phyloP scores from a whole-genome alignment of 2,113 vertebrate species.

The Sylvietta virens region DNA sequence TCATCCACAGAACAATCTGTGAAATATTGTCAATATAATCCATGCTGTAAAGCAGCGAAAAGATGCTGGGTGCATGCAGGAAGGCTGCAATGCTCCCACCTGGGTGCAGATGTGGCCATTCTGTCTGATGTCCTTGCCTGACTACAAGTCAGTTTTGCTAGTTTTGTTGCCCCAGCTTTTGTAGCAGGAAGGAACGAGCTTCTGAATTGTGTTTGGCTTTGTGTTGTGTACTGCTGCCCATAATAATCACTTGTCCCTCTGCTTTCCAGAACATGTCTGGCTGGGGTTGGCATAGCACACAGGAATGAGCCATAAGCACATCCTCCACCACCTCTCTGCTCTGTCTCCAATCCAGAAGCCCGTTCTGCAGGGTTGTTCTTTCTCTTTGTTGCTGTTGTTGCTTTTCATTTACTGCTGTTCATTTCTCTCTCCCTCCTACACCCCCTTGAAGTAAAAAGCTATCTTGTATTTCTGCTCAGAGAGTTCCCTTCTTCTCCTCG shows the following conservation, averaged over 20 bases:
- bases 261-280: not conserved
- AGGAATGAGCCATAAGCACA: not conserved
- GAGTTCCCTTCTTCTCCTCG: not conserved
- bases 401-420: not conserved
- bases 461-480: not conserved
- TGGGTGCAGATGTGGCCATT: not conserved
- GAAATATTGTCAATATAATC: not conserved
- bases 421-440: not conserved
- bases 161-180: not conserved
- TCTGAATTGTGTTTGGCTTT: not conserved
- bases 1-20: not conserved
- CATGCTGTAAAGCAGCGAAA: not conserved
- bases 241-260: not conserved
- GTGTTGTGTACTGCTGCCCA: not conserved
- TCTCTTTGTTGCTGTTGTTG: not conserved
- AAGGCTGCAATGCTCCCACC: not conserved
- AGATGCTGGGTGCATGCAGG: not conserved
- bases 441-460: not conserved
- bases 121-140: not conserved
- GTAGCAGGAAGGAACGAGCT: not conserved
- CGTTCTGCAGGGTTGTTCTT: not conserved
- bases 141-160: not conserved
- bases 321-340: not conserved
- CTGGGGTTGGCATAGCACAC: not conserved
- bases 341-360: not conserved